Percentiles rank a stretch among this genome's conserved stretches.
These are phyloP conservation scores for Dasypolia templi DNA, from an alignment of 2,888 invertebrate genomes.

Conservation along the genomic window DNA sequence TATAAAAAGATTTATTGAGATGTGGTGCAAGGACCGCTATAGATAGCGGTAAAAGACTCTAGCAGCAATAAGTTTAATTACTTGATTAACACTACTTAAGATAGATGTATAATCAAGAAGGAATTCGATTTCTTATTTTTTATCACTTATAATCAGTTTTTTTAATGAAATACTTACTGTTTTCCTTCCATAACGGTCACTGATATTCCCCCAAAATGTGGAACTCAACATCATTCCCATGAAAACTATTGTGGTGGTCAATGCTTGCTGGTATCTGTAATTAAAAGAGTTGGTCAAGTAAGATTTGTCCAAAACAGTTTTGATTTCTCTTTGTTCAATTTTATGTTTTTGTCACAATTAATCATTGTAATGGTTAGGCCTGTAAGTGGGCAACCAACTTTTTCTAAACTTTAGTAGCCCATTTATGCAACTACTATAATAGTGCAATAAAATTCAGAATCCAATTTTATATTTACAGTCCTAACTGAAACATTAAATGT, in stretches of 20 bases:
- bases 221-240: slow-evolving; percentile 99
- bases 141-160: neutral
- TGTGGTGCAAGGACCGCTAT: no score
- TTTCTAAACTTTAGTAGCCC: neutral
- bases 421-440: neutral
- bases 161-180: slow-evolving; percentile 89
- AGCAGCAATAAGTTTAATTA: neutral
- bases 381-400: neutral
- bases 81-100: neutral
- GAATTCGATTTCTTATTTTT: neutral
- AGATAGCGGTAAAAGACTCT: neutral
- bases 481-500: neutral
- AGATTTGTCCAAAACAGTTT: neutral
- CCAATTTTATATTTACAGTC: neutral
- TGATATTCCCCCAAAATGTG: slow-evolving; percentile 98
- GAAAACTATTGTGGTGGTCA: slow-evolving; percentile 98
- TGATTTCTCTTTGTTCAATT: neutral
- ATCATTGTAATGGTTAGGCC: neutral
- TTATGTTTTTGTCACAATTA: neutral
- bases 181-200: slow-evolving; percentile 97
- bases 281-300: neutral
- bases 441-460: neutral
- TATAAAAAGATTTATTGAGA: neutral
- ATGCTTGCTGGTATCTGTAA: slow-evolving; percentile 95
- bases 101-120: neutral